Base-by-base conservation (phyloP, 2,888 invertebrate genomes). In the Bellardia pandia region DNA sequence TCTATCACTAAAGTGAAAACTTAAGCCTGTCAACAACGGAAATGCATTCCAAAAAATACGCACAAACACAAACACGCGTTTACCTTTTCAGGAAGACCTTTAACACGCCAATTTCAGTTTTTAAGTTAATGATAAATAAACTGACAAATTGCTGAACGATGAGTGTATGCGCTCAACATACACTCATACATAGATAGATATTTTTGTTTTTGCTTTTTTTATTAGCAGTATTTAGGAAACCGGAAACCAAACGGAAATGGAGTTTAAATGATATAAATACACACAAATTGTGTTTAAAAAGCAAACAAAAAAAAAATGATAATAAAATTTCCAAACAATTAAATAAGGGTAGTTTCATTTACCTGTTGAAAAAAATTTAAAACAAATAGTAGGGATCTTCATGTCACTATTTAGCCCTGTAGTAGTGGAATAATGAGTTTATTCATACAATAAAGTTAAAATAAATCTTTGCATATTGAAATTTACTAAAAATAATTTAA, bases 171-270 rank as follows among this genome's bases (percentile, higher is more conserved):
- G 77, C n/a, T 83, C 66, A 84, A 68, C 51, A 79, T 45, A 42
- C 23, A 23, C 23, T 23, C 23, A 30, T 58, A 5, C 23, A 5
- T 56, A 16, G 6, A 51, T 23, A 8, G 8, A n/a, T n/a, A n/a
- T 13, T 45, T 4, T 56, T 58, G 3, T 58, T 58, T 58, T 30
- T 60, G 45, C 58, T 42, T 53, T 9, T 56, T 56, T 56, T 58
- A 45, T 69, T 42, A 2, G 51, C 40, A 56, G 56, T 33, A 33
- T 80, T 81, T 76, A 37, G 69, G 77, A 78, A 85, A 87, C 87
- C 87, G 87, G 87, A 87, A 85, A 85, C 85, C 69, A 68, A 85
- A 85, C 85, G 87, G 87, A 87, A 85, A 82, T 87, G 78, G 45
- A 82, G 75, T 82, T 81, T 68, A 66, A 72, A 78, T 79, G 53